Base-by-base conservation (phyloP, 2,797 vertebrate genomes). In the Semaprochilodus insignis region DNA sequence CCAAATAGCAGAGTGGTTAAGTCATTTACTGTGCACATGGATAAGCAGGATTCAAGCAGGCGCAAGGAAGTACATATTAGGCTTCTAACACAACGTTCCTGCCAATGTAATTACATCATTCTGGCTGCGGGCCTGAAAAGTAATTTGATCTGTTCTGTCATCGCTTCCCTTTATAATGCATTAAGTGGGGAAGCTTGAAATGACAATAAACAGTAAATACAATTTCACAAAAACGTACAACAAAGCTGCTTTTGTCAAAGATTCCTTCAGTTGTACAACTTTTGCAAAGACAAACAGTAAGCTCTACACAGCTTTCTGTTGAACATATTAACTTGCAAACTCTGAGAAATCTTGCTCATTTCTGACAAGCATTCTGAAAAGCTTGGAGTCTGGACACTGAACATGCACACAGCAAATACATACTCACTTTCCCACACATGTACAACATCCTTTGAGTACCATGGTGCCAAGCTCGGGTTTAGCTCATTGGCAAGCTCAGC, bases 361-460 rank as follows among this genome's bases (percentile, higher is more conserved):
- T 48, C 8, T 13, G 1, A 48, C 8, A 48, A 48, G 44, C 44
- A 48, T 48, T 48, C 44, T 48, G 8, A 48, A 48, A 48, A 11
- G 11, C 44, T 48, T 10, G 44, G 15, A 31, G 48, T 13, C 5
- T 31, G 36, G 31, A 52, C 48, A 69, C n/a, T 66, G 40, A 54
- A 81, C 52, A 75, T 25, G 67, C 11, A 78, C 54, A 63, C 59
- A 74, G 77, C 70, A 85, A 62, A 71, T 19, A 44, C 34, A 67
- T 48, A 44, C 60, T 63, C 51, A 63, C 65, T 80, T 83, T 69
- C 60, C 81, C 70, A 79, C 74, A 83, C 80, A 60, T 72, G 51
- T 67, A 44, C 73, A 10, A 31, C 31, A 36, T 82, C 72, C 60
- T 60, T 34, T 44, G 70, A 77, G 31, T 48, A 40, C 34, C 4